These are phyloP conservation scores for Lophura nycthemera DNA, from an alignment of 2,113 vertebrate species.

Conservation along the genomic window DNA sequence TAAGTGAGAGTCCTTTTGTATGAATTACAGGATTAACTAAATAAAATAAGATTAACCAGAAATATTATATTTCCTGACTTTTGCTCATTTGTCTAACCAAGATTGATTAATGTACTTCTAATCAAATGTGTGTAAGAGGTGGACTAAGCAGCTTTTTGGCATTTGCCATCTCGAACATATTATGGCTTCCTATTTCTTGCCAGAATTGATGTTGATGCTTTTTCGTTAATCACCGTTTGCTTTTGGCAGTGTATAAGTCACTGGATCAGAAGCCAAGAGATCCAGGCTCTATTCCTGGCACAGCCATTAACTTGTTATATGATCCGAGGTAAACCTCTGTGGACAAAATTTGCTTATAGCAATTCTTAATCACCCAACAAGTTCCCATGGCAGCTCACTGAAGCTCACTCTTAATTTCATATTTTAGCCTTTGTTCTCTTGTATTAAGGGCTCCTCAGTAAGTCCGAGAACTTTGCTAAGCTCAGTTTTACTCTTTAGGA, in stretches of 20 bases:
- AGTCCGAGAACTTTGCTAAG: not conserved
- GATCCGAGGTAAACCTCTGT: not conserved
- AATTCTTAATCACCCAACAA: not conserved
- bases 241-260: slow-evolving; percentile 13
- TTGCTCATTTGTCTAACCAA: not conserved
- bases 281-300: not conserved
- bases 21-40: not conserved
- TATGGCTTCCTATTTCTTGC: not conserved
- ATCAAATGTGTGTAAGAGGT: slow-evolving; percentile 4
- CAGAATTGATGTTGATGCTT: not conserved
- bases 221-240: not conserved
- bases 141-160: slow-evolving; percentile 17
- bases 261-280: slow-evolving; percentile 11
- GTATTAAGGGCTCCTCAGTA: not conserved
- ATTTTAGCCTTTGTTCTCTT: not conserved
- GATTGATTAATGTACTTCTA: not conserved
- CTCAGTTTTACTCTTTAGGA: not conserved
- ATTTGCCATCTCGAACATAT: slow-evolving; percentile 15
- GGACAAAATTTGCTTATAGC: not conserved
- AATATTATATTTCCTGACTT: not conserved
- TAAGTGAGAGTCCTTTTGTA: not conserved
- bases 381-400: not conserved
- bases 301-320: not conserved
- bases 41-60: not conserved
- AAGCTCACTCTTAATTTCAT: not conserved